Conservation (phyloP, 2,113 vertebrate genomes). For the Channa argus region DNA sequence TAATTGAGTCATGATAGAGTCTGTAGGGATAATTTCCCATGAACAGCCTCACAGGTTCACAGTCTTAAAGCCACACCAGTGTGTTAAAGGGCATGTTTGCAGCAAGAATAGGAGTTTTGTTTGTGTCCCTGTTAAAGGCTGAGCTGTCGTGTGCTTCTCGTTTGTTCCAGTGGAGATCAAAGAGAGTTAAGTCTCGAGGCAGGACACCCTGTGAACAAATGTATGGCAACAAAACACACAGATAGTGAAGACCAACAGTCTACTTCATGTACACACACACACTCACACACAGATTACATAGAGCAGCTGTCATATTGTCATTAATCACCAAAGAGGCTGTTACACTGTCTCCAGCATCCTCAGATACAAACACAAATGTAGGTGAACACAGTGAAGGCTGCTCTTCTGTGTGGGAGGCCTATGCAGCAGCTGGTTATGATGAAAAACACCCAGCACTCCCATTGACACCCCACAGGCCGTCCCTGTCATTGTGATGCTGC, state of each 20-base stretch:
- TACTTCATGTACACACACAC: conserved; percentile 27
- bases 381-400: conserved; percentile 40
- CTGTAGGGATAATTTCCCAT: conserved; percentile 53
- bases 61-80: conserved; percentile 1
- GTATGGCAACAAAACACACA: conserved; percentile 46
- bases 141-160: conserved; percentile 50
- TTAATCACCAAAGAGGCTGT: conserved; percentile 16
- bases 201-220: conserved; percentile 52
- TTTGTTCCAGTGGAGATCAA: conserved; percentile 66
- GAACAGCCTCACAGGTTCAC: conserved; percentile 36
- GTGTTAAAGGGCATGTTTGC: conserved; percentile 12
- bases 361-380: conserved; percentile 56
- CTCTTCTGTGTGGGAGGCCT: conserved; percentile 69
- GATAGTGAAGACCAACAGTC: conserved; percentile 50
- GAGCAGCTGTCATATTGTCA: conserved; percentile 55
- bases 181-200: conserved; percentile 35
- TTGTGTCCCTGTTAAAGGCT: conserved; percentile 33
- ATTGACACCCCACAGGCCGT: conserved; percentile 59
- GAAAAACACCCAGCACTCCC: conserved; percentile 76
- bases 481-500: conserved; percentile 69
- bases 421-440: conserved; percentile 75
- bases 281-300: conserved; percentile 22
- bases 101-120: conserved; percentile 27
- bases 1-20: conserved; percentile 39
- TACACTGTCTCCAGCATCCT: conserved; percentile 19